A percentile compares a stretch with the other conserved stretches of the same genome.
These are phyloP conservation scores for Antrozous pallidus DNA, from an alignment of 2,797 vertebrate genomes.

Conservation along the genomic window DNA sequence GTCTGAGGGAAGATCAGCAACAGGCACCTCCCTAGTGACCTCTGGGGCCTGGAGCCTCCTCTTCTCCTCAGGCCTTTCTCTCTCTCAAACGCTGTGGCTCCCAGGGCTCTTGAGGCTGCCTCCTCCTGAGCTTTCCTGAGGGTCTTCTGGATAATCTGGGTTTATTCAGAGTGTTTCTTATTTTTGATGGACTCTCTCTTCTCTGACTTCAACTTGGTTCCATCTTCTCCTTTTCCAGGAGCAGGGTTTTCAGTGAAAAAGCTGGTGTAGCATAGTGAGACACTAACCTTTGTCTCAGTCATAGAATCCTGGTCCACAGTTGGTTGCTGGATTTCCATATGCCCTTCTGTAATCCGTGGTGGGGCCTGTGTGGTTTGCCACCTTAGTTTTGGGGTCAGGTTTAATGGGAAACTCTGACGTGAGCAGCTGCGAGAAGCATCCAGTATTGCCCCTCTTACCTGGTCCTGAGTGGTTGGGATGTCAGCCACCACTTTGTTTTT, in stretches of 20 bases:
- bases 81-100: fast-evolving
- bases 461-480: too few relatives aligned
- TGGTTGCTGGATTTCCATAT: too few relatives aligned
- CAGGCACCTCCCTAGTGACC: too few relatives aligned
- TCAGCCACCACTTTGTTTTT: too few relatives aligned
- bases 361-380: too few relatives aligned
- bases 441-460: neutral
- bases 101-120: neutral
- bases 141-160: neutral
- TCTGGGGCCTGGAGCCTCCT: neutral
- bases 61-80: neutral
- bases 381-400: neutral
- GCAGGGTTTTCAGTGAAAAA: neutral
- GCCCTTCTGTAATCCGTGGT: too few relatives aligned
- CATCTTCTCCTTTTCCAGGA: neutral
- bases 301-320: neutral
- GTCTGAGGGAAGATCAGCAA: neutral
- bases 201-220: neutral
- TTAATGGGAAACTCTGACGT: neutral
- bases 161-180: too few relatives aligned
- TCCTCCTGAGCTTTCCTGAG: neutral
- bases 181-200: neutral
- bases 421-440: neutral
- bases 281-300: neutral
- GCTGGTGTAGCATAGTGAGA: neutral